phyloP scores from a whole-genome alignment of 2,888 invertebrate genomes.

The Nymphalis polychloros region DNA sequence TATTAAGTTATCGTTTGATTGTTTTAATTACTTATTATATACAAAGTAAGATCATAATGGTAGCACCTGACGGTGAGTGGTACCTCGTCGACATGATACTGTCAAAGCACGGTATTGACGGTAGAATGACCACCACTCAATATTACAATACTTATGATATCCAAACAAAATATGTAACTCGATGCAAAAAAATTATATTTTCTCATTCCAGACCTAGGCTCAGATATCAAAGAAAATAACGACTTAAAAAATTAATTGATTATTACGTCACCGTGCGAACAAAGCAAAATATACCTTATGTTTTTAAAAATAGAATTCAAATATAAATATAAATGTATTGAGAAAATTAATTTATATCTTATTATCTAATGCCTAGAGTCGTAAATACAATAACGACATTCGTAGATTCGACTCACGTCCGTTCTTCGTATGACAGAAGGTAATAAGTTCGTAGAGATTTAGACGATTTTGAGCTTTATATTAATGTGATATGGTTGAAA shows the following conservation, averaged over 20 bases:
- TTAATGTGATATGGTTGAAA: conserved; percentile 25
- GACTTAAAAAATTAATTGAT: conserved; percentile 34
- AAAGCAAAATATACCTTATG: not conserved
- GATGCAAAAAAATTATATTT: not conserved
- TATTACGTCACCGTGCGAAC: conserved; percentile 27
- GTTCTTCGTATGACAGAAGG: not conserved
- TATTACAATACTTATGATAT: too few species aligned
- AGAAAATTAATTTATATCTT: not conserved
- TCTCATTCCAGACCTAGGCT: conserved; percentile 1
- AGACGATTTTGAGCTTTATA: conserved; percentile 40
- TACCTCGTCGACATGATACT: too few species aligned
- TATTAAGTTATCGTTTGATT: too few species aligned
- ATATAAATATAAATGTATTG: not conserved
- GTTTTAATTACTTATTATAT: too few species aligned
- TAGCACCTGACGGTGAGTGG: too few species aligned
- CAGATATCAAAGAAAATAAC: conserved; percentile 12
- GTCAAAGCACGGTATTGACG: too few species aligned
- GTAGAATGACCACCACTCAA: too few species aligned
- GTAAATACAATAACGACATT: conserved; percentile 36
- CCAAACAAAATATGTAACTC: too few species aligned
- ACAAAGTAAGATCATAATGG: too few species aligned
- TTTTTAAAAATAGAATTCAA: not conserved
- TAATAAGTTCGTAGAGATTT: conserved; percentile 5
- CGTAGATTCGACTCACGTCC: conserved; percentile 46
- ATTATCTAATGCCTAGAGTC: conserved; percentile 30